Percentiles rank a stretch among this genome's conserved stretches.
phyloP scores from a whole-genome alignment of 2,888 invertebrate genomes.

The Eupithecia vulgata region DNA sequence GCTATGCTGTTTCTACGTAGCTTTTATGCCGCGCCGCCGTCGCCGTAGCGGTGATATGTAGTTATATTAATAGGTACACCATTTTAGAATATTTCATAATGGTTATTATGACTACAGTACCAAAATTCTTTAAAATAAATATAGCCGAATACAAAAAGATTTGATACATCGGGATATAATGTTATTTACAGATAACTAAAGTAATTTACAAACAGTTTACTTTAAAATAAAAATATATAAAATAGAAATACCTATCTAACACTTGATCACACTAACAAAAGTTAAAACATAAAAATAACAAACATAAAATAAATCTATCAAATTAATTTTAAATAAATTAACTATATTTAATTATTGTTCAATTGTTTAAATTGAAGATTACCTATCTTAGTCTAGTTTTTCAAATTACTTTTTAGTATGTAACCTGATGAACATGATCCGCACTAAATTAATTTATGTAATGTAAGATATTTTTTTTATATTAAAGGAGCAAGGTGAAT shows the following conservation, averaged over 20 bases:
- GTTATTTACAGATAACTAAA: slow-evolving; percentile 1
- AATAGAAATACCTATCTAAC: background rate
- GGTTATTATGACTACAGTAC: background rate
- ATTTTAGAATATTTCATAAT: background rate
- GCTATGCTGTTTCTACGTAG: slow-evolving; percentile 8
- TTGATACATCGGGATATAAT: background rate
- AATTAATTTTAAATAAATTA: background rate
- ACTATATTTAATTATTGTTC: background rate
- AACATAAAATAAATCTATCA: background rate
- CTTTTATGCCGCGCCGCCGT: background rate
- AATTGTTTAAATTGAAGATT: background rate
- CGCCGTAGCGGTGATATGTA: slow-evolving; percentile 9
- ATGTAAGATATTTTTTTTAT: no score
- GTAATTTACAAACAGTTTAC: background rate
- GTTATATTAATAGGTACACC: slow-evolving; percentile 2
- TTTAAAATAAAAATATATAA: background rate
- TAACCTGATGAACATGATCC: background rate
- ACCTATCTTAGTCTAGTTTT: background rate
- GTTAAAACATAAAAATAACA: background rate
- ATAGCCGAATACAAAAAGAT: background rate
- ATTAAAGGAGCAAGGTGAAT: background rate
- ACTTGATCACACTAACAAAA: background rate
- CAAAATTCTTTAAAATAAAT: background rate
- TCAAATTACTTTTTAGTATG: background rate
- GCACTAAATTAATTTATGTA: no score